Base-by-base conservation (phyloP, 2,113 vertebrate species). In the Propithecus coquereli region DNA sequence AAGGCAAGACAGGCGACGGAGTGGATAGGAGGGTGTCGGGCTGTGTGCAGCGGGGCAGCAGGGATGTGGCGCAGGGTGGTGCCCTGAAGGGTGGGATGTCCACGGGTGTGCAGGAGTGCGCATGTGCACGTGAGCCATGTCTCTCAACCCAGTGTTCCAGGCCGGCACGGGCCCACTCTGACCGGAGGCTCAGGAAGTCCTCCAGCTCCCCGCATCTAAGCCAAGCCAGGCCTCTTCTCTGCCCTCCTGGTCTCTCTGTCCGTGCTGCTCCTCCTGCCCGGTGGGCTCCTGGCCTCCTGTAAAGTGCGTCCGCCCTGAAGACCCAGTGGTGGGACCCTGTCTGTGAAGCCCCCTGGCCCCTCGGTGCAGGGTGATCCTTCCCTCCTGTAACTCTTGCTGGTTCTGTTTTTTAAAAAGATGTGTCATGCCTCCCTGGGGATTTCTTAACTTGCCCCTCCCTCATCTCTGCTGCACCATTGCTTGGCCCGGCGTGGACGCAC, bases 101-200 rank as follows among this genome's bases (percentile, higher is more conserved):
- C 23, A 4, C 27, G 59, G 8, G 32, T 66, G 65, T 34, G 66
- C 18, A 13, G 2, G 66, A 40, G 20, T 25, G 68, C 23, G 20
- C 16, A 6, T 5, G 12, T 27, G 11, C 70, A 43, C 8, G 52
- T 9, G 2, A 1, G 13, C 3, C 7, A 9, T 4, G 27, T 11
- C 59, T 37, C 50, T 52, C 18, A 30, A 45, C 8, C 6, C 1
- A 18, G 40, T 23, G 37, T 50, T 3, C 18, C 8, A 1, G 30
- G 13, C 25, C 61, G 3, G 27, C 83, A 54, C 8, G 6, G 20
- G 65, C 45, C 17, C 23, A 14, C 57, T 43, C 40, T 22, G 52
- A 25, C 25, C 3, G 6, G 43, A 34, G 43, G 74, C 52, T 59
- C 32, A 27, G 13, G 74, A 52, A 6, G n/a, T 17, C n/a, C 5